Evolutionary conservation across 2,797 vertebrate genomes (phyloP).

Genomic region (Muscicapa comitata): DNA sequence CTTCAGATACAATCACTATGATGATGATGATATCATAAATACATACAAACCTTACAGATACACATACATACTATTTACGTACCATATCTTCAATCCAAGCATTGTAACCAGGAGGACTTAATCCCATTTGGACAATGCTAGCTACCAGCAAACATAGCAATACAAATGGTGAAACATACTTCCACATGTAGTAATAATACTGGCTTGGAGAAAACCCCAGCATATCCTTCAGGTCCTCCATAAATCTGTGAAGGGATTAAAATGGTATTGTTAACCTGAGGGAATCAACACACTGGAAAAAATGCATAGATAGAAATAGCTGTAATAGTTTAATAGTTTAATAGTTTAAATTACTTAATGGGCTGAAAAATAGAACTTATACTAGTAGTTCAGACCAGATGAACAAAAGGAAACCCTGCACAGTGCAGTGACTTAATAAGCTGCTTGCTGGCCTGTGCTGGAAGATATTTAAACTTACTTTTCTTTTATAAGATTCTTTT

Average conservation of each 20-base stretch:
- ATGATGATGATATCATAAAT: neutral
- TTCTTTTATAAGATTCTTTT: neutral
- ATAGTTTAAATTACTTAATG: neutral
- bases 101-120: conserved; percentile 90
- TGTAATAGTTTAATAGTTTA: too few relatives aligned
- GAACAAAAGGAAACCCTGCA: neutral
- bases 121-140: conserved; percentile 88
- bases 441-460: neutral
- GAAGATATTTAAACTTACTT: neutral
- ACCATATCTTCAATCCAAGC: conserved; percentile 94
- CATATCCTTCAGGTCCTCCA: conserved; percentile 97
- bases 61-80: conserved; percentile 35
- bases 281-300: neutral
- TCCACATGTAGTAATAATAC: conserved; percentile 99
- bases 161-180: conserved; percentile 90
- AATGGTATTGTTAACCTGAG: neutral
- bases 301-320: neutral
- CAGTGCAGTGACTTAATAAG: neutral
- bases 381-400: neutral
- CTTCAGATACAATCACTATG: neutral
- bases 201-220: conserved; percentile 89
- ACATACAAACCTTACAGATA: neutral
- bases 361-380: neutral
- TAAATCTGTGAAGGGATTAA: conserved; percentile 77
- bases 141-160: conserved; percentile 82